A percentile compares a stretch with the other conserved stretches of the same genome.
Conservation (phyloP, 37 sponge, comb jelly and placozoan genomes). For the Aplysina aerophoba region DNA sequence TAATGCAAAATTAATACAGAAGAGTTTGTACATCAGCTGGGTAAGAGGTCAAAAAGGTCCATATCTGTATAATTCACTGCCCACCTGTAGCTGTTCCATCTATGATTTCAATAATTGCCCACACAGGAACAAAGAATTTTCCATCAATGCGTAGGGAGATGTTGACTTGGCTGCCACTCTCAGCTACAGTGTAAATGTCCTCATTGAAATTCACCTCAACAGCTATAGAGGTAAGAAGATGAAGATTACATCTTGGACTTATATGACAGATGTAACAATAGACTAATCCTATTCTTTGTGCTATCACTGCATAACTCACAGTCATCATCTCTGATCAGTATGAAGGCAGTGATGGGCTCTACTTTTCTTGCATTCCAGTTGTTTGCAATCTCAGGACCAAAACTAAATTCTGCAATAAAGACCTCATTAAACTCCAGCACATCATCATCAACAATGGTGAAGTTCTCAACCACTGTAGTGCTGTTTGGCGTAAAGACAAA, state of each 20-base stretch:
- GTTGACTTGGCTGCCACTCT: background rate
- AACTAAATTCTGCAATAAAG: conserved; percentile 26
- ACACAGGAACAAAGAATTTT: background rate
- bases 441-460: background rate
- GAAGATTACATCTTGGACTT: no score
- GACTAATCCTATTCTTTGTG: no score
- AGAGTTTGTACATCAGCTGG: no score
- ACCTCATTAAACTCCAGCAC: conserved; percentile 2
- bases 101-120: background rate
- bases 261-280: no score
- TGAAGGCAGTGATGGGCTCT: background rate
- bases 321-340: conserved; percentile 2
- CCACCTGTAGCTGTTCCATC: conserved; percentile 10
- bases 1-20: no score
- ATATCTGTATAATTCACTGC: no score
- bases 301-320: background rate
- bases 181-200: background rate
- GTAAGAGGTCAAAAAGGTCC: no score
- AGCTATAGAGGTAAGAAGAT: background rate
- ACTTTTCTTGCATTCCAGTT: conserved; percentile 18
- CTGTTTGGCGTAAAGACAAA: background rate
- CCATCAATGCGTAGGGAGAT: background rate
- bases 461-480: background rate
- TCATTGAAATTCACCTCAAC: conserved; percentile 19
- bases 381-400: background rate